phyloP scores from a whole-genome alignment of 2,113 vertebrate genomes.

The Gobio gobio region DNA sequence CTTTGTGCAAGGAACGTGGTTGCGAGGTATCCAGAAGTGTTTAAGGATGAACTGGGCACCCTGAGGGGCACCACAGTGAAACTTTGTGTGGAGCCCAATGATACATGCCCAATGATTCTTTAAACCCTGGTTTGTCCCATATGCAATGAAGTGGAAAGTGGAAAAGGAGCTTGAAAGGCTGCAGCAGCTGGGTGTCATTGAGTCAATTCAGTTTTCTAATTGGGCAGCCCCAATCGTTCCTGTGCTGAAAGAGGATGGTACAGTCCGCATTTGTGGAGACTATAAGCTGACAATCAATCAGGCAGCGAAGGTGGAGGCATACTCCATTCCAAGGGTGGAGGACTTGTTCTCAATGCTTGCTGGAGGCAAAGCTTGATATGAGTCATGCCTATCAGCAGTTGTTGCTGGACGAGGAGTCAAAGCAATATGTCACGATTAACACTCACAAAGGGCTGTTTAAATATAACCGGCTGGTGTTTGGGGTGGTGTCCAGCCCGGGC shows the following conservation, averaged over 20 bases:
- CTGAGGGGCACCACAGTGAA: neutral
- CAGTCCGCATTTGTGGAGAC: neutral
- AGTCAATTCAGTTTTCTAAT: neutral
- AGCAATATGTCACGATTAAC: neutral
- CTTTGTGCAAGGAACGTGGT: neutral
- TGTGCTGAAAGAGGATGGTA: neutral
- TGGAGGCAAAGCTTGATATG: neutral
- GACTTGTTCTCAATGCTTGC: neutral
- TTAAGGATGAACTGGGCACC: conserved; percentile 33
- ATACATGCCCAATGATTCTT: neutral
- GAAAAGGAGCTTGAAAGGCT: neutral
- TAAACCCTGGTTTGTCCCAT: neutral
- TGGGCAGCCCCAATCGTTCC: neutral
- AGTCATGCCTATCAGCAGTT: neutral
- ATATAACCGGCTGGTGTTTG: neutral
- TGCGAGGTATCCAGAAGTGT: conserved; percentile 9
- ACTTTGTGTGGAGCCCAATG: neutral
- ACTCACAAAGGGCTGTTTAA: neutral
- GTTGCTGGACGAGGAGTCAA: neutral
- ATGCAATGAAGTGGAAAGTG: no score
- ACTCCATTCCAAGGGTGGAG: neutral
- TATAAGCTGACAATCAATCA: neutral
- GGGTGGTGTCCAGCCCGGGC: no score
- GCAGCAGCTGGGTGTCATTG: neutral
- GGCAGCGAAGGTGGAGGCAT: neutral